Conservation (phyloP, 2,113 vertebrate genomes). For the Lepisosteus osseus region DNA sequence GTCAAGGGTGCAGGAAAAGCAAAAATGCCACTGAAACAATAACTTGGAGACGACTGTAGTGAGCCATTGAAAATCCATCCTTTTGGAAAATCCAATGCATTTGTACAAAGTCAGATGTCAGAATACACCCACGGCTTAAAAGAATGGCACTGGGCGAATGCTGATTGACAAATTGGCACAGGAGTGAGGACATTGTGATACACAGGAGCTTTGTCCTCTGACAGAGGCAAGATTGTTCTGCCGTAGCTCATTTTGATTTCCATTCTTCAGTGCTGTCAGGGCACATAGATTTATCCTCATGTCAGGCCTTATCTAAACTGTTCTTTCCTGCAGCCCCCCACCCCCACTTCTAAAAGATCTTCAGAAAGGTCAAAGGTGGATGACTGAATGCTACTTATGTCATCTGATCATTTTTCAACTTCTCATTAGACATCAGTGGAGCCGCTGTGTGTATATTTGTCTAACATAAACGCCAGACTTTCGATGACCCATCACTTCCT, state of each 20-base stretch:
- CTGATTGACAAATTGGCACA: constrained; percentile 2
- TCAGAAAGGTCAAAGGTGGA: constrained; percentile 7
- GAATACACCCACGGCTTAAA: background rate
- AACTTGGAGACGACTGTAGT: background rate
- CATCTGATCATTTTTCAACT: background rate
- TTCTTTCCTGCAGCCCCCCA: too few relatives aligned
- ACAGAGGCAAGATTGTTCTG: background rate
- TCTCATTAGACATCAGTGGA: background rate
- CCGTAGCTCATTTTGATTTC: background rate
- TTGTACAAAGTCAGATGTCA: background rate
- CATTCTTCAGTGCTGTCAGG: background rate
- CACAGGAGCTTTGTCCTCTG: background rate
- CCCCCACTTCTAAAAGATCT: background rate
- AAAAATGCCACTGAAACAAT: background rate
- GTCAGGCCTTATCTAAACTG: too few relatives aligned
- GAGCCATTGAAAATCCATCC: background rate
- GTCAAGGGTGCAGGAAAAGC: too few relatives aligned
- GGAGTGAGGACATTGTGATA: background rate
- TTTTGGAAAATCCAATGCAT: background rate
- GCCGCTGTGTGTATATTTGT: constrained; percentile 5
- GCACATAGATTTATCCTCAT: background rate
- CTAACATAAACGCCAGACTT: background rate
- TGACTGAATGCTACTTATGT: background rate
- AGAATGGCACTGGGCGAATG: too few relatives aligned
- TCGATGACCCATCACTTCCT: background rate